Base-by-base conservation (phyloP, 1,140 invertebrate species). In the Metopolophium dirhodum region DNA sequence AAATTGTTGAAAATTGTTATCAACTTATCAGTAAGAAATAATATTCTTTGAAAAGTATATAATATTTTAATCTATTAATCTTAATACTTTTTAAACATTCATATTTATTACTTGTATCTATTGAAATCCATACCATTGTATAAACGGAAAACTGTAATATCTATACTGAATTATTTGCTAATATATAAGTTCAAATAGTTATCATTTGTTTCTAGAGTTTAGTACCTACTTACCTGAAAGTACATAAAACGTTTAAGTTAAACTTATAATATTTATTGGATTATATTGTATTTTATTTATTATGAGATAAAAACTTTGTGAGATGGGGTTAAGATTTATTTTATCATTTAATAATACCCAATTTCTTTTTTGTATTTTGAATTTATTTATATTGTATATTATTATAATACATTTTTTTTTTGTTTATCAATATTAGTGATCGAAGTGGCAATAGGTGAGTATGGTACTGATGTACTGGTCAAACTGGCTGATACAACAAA, bases 371-470 rank as follows among this genome's bases (percentile, higher is more conserved):
- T 77, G 14, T n/a, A n/a, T 30, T 68, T 68, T 68, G 14, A 68
- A 68, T 30, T 30, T 68, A 68, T 68, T 68, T 68, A 30, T 68
- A 68, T n/a, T 68, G 26, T n/a, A 30, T 61, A 61, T 68, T 68
- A 30, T 68, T 68, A 68, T 68, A 11, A 47, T 47, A 47, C 6
- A 47, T 51, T 18, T 57, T 23, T n/a, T n/a, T 77, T 77, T 77
- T 47, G 26, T 86, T 86, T n/a, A 45, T 88, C 20, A 61, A 20
- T 96, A 96, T 94, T 95, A 98, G 97, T 98, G 91, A 96, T 98
- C 95, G 97, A 98, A 95, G 96, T 98, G 1, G 97, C 97, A 7
- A 96, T 97, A 37, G 97, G 97, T 8, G 97, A 98, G 94, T 97
- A 97, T 94, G 95, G 95, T 0, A 95, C 96, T 26, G 95, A 96